A percentile compares a stretch with the other conserved stretches of the same genome.
Conservation (phyloP, 2,797 vertebrate genomes). For the Poecilia picta region DNA sequence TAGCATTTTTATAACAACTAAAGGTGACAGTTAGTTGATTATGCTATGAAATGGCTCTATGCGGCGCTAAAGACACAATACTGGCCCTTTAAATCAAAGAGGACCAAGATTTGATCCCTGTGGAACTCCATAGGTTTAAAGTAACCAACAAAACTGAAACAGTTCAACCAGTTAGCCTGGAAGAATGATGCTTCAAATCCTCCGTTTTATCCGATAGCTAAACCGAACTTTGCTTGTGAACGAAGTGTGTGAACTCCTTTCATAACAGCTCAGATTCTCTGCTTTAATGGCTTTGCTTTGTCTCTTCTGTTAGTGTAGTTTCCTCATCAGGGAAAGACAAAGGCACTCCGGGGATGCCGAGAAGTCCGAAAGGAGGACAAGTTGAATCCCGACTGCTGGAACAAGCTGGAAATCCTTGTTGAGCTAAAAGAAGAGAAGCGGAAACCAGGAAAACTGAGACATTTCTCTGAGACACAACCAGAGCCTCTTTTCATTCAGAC, state of each 20-base stretch:
- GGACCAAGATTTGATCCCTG: not conserved
- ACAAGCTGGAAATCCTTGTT: slow-evolving; percentile 15
- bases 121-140: not conserved
- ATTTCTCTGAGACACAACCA: slow-evolving; percentile 31
- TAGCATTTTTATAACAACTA: no score
- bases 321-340: not conserved
- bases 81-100: not conserved
- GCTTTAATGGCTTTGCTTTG: not conserved
- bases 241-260: not conserved
- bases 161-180: not conserved
- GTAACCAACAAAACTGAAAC: not conserved
- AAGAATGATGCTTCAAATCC: not conserved
- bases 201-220: not conserved
- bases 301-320: not conserved
- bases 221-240: not conserved
- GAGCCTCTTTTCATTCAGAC: slow-evolving; percentile 24
- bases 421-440: slow-evolving; percentile 11
- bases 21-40: no score
- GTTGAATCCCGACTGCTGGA: slow-evolving; percentile 11
- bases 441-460: slow-evolving; percentile 29
- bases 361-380: not conserved
- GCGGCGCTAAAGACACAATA: no score
- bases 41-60: no score
- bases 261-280: not conserved
- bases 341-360: not conserved